These are phyloP conservation scores for Cheumatopsyche charites DNA, from an alignment of 1,140 invertebrate genomes.

Conservation along the genomic window DNA sequence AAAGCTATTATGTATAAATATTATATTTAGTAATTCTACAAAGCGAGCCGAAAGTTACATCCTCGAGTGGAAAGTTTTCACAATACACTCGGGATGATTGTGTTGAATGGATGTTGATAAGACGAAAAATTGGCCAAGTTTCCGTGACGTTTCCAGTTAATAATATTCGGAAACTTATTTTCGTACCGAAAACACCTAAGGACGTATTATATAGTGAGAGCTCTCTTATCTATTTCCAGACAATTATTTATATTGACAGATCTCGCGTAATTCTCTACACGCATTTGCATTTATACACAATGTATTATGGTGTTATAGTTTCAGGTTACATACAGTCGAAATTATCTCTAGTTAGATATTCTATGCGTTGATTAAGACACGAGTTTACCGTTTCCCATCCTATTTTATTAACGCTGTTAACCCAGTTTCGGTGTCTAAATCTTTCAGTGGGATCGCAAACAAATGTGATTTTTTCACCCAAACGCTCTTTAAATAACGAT, in stretches of 20 bases:
- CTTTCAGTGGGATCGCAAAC: background rate
- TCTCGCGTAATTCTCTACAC: background rate
- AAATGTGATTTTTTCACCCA: background rate
- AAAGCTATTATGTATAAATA: background rate
- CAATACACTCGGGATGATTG: constrained; percentile 19
- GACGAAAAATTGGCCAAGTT: constrained; percentile 19
- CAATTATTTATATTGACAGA: constrained; percentile 3
- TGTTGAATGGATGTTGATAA: constrained; percentile 22
- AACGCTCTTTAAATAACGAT: too few species aligned
- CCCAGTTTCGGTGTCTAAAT: background rate
- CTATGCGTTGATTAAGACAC: constrained; percentile 32
- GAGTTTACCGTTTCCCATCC: constrained; percentile 15
- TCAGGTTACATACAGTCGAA: background rate
- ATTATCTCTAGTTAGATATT: constrained; percentile 23
- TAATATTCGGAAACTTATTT: constrained; percentile 6
- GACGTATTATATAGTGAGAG: background rate
- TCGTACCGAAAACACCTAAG: background rate
- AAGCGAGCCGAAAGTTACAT: constrained; percentile 5
- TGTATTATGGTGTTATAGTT: background rate
- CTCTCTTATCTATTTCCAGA: background rate
- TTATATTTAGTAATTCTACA: constrained; percentile 1
- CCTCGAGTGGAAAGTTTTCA: constrained; percentile 3
- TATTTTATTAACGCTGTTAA: constrained; percentile 34
- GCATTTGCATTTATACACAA: constrained; percentile 11
- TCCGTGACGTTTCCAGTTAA: background rate